Evolutionary conservation across 2,888 invertebrate genomes (phyloP), one percentile per base, ranked within the genome.

Genomic region (Protodeltote pygarga): DNA sequence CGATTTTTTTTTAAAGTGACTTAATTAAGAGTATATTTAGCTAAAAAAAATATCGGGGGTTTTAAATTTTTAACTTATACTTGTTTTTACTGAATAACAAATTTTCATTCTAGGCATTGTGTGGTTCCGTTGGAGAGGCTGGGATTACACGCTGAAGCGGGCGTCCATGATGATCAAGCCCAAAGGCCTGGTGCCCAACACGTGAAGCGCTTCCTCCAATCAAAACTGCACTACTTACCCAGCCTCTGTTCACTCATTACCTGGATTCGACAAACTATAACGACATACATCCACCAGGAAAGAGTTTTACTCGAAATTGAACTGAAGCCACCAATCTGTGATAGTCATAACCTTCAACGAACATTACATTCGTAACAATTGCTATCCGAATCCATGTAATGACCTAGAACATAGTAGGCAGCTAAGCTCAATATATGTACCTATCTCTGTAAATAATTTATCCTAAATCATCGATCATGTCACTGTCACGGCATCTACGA

Each of bases 41-140:
- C n/a, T n/a, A n/a, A n/a, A n/a, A n/a, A n/a, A n/a, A n/a, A n/a
- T n/a, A n/a, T n/a, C n/a, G n/a, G n/a, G n/a, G n/a, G n/a, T n/a
- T n/a, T n/a, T n/a, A n/a, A n/a, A n/a, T n/a, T n/a, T n/a, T n/a
- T n/a, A n/a, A n/a, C n/a, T n/a, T n/a, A n/a, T n/a, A n/a, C n/a
- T n/a, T n/a, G n/a, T n/a, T n/a, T n/a, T n/a, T n/a, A n/a, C n/a
- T 19, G 4, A 8, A 8, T 8, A 16, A 50, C 11, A 10, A 11
- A 1, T 3, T 17, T 8, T 3, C 71, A 29, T 75, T 82, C 52
- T 83, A 96, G 96, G 96, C 59, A 97, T 98, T 68, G 97, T 98
- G 3, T 98, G 97, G 97, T 98, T 97, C 94, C 95, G 97, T 75
- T 98, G 97, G 97, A 94, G 97, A 87, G 97, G 98, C 40, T 98